Evolutionary conservation across 2,797 vertebrate genomes (phyloP).

Genomic region (Myotis daubentonii): DNA sequence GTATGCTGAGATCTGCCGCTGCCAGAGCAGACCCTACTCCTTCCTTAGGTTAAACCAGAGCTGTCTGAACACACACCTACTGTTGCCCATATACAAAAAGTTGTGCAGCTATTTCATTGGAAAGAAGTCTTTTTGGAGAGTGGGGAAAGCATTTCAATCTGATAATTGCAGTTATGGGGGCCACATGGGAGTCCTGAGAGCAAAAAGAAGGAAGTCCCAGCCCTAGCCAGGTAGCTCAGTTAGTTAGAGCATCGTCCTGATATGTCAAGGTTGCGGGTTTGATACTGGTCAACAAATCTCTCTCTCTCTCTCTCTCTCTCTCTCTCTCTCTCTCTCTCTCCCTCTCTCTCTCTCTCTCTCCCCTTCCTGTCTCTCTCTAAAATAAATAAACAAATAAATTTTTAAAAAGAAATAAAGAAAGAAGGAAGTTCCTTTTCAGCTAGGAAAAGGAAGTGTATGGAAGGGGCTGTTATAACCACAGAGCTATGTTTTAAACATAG

Average conservation of each 20-base stretch:
- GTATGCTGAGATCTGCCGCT: not conserved
- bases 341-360: too few relatives aligned
- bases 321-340: too few relatives aligned
- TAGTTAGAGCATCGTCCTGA: too few relatives aligned
- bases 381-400: too few relatives aligned
- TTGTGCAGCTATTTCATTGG: not conserved
- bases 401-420: too few relatives aligned
- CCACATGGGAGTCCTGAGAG: not conserved
- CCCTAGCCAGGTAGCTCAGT: too few relatives aligned
- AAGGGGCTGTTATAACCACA: not conserved
- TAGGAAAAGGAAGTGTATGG: not conserved
- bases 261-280: too few relatives aligned
- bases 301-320: too few relatives aligned
- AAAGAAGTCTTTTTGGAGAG: not conserved
- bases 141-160: not conserved
- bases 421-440: not conserved
- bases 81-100: not conserved
- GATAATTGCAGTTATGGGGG: not conserved
- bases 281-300: too few relatives aligned
- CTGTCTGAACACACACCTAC: not conserved
- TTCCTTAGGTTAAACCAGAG: not conserved
- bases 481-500: not conserved
- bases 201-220: not conserved
- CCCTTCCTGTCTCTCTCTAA: too few relatives aligned
- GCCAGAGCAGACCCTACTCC: not conserved